A percentile compares a stretch with the other conserved stretches of the same genome.
These are phyloP conservation scores for Ectemnius cavifrons DNA, from an alignment of 2,888 invertebrate genomes.

Conservation along the genomic window DNA sequence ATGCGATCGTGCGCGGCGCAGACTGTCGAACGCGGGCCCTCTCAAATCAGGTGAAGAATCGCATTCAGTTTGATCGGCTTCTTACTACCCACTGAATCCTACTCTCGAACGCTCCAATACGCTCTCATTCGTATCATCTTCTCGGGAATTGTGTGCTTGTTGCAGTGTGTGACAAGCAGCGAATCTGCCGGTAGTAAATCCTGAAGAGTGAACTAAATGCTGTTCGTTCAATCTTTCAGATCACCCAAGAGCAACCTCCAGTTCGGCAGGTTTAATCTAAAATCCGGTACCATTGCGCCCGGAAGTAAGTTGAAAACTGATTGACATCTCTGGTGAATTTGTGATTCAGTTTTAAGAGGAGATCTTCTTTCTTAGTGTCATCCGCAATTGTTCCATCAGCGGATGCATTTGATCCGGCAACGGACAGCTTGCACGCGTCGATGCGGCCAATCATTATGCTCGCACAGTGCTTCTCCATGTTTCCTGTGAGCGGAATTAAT, in stretches of 20 bases:
- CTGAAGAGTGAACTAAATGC: neutral
- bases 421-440: constrained; percentile 79
- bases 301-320: constrained; percentile 56
- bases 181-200: too few relatives aligned
- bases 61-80: neutral
- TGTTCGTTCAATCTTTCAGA: constrained; percentile 46
- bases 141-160: too few relatives aligned
- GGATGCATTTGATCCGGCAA: constrained; percentile 59
- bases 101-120: neutral
- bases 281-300: constrained; percentile 40
- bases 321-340: neutral
- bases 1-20: constrained; percentile 56
- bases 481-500: constrained; percentile 79
- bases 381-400: constrained; percentile 46
- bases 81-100: neutral
- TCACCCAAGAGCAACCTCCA: constrained; percentile 45
- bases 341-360: neutral
- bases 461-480: constrained; percentile 79
- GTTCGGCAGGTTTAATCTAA: constrained; percentile 49
- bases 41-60: constrained; percentile 32
- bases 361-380: constrained; percentile 51
- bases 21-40: constrained; percentile 35
- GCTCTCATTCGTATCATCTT: too few relatives aligned
- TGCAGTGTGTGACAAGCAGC: too few relatives aligned
- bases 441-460: constrained; percentile 79